Percentiles rank a stretch among this genome's conserved stretches.
Conservation (phyloP, 1,140 invertebrate genomes). For the Drosophila sechellia region DNA sequence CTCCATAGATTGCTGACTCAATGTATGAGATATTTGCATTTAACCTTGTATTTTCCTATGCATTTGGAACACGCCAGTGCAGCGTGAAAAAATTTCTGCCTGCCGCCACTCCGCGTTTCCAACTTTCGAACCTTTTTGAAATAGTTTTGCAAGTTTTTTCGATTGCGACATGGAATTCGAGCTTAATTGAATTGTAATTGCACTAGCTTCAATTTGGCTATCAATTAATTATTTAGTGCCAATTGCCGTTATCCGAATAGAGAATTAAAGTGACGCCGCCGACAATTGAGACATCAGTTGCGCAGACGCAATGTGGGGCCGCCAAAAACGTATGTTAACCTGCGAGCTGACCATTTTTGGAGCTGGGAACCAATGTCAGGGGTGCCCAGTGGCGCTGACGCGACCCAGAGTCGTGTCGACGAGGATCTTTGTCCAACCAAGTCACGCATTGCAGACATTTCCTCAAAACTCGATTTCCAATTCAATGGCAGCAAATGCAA, state of each 20-base stretch:
- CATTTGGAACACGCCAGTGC: slow-evolving; percentile 25
- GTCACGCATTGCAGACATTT: slow-evolving; percentile 71
- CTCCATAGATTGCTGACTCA: slow-evolving; percentile 26
- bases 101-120: not conserved
- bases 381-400: slow-evolving; percentile 54
- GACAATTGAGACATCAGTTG: slow-evolving; percentile 57
- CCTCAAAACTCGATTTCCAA: slow-evolving; percentile 73
- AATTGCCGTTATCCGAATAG: slow-evolving; percentile 59
- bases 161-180: slow-evolving; percentile 8
- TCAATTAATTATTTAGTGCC: slow-evolving; percentile 69
- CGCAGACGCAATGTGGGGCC: slow-evolving; percentile 26
- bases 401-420: slow-evolving; percentile 41
- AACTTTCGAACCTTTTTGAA: slow-evolving; percentile 25
- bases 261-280: slow-evolving; percentile 46
- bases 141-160: slow-evolving; percentile 25
- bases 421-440: slow-evolving; percentile 38
- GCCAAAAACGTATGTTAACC: slow-evolving; percentile 30
- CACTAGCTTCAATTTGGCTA: slow-evolving; percentile 45
- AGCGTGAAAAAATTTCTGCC: slow-evolving; percentile 36
- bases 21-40: slow-evolving; percentile 53
- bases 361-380: slow-evolving; percentile 37
- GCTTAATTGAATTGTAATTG: slow-evolving; percentile 73
- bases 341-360: slow-evolving; percentile 15
- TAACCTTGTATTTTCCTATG: slow-evolving; percentile 29
- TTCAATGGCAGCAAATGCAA: slow-evolving; percentile 43